Evolutionary conservation across 1,140 invertebrate genomes (phyloP), one percentile per base, ranked within the genome.

Genomic region (Himalopsyche phryganea): DNA sequence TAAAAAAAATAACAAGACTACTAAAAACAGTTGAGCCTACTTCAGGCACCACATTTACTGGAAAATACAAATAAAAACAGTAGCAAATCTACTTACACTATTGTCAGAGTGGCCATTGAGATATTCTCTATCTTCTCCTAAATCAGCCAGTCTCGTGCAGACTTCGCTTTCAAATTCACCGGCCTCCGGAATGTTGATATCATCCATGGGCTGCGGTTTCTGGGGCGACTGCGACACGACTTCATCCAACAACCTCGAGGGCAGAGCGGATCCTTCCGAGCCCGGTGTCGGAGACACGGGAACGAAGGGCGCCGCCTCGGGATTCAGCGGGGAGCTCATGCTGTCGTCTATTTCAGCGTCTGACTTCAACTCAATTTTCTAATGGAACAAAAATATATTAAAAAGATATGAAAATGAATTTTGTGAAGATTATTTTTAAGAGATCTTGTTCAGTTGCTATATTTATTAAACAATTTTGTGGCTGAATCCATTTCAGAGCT

Each of bases 251-350:
- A 71, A 55, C 4, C 72, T 65, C 9, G 59, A 42, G 40, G 55
- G 44, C n/a, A 54, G 58, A 63, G 68, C 14, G 58, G 60, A 11
- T 3, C 23, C 23, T 28, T 28, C 23, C 65, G 69, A 4, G 60
- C 64, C 75, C n/a, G 72, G 68, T 14, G 79, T 79, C 1, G 83
- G 82, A 9, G 78, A 78, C 10, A 80, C 71, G 0, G 83, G 84
- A 23, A 89, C 77, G 65, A 89, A 89, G 68, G 87, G 85, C 1
- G 84, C 83, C 4, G 87, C 86, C 52, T 89, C 80, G 0, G 86
- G 86, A 71, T 89, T 89, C 62, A 88, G 67, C 42, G 83, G 84
- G 40, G 85, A 87, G 69, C 83, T 81, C 83, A 86, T 85, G 50
- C 68, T 73, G 71, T 79, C 73, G 68, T 64, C 55, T 50, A 46